phyloP scores from a whole-genome alignment of 1,140 invertebrate species.

The Dendroctonus valens region DNA sequence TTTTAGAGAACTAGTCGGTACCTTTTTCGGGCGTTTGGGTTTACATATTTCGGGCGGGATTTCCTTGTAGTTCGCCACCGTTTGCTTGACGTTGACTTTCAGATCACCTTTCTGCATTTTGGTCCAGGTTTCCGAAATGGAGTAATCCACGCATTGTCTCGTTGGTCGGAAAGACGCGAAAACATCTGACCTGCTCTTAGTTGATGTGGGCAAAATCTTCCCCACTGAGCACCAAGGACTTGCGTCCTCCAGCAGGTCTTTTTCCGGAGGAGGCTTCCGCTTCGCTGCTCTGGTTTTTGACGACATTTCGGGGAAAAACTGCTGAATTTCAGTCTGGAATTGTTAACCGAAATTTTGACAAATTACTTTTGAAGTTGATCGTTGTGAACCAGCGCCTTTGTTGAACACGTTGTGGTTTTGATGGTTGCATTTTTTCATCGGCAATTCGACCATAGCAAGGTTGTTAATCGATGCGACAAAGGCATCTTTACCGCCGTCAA shows the following conservation, averaged over 20 bases:
- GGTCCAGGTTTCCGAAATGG: constrained; percentile 42
- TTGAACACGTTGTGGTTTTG: no score
- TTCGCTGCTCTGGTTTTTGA: no score
- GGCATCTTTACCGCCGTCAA: no score
- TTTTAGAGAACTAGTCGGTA: neutral
- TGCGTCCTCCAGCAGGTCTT: constrained; percentile 13
- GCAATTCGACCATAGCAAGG: no score
- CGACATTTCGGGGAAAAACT: no score
- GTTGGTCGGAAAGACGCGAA: constrained; percentile 34
- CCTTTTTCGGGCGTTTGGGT: constrained; percentile 27
- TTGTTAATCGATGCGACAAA: no score
- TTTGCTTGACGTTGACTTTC: constrained; percentile 40
- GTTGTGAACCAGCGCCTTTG: no score
- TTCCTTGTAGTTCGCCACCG: constrained; percentile 36
- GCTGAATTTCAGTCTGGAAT: no score
- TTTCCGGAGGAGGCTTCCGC: neutral
- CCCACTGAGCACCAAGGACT: constrained; percentile 30
- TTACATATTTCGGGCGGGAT: constrained; percentile 33
- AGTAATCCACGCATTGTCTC: constrained; percentile 37
- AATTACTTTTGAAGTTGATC: no score
- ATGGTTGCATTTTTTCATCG: no score
- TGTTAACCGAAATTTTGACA: no score
- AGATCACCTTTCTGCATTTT: constrained; percentile 38
- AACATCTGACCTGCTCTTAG: constrained; percentile 23
- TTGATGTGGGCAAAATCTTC: constrained; percentile 31